A percentile compares a stretch with the other conserved stretches of the same genome.
These are phyloP conservation scores for Rhynchophorus ferrugineus DNA, from an alignment of 1,140 invertebrate species.

Conservation along the genomic window DNA sequence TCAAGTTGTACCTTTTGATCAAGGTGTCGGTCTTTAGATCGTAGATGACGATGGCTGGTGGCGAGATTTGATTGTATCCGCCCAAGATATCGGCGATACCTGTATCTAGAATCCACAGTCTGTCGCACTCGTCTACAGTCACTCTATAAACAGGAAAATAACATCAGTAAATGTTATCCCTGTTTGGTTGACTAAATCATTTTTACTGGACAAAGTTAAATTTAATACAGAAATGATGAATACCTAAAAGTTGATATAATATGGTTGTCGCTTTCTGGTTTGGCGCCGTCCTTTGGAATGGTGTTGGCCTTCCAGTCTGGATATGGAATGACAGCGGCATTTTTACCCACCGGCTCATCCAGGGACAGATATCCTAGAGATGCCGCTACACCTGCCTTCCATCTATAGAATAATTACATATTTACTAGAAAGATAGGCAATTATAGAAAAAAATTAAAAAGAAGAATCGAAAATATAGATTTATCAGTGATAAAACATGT, in stretches of 20 bases:
- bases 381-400: slow-evolving; percentile 64
- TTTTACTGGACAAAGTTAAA: too few relatives aligned
- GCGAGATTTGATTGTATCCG: slow-evolving; percentile 50
- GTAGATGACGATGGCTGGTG: slow-evolving; percentile 59
- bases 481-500: too few relatives aligned
- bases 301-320: slow-evolving; percentile 59
- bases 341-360: slow-evolving; percentile 48
- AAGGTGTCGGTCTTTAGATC: slow-evolving; percentile 65
- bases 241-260: slow-evolving; percentile 45
- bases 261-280: slow-evolving; percentile 34
- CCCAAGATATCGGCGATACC: slow-evolving; percentile 66
- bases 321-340: slow-evolving; percentile 59
- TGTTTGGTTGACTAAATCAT: too few relatives aligned
- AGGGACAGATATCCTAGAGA: slow-evolving; percentile 59
- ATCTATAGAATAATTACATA: slow-evolving; percentile 41
- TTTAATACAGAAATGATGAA: too few relatives aligned
- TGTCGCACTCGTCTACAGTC: slow-evolving; percentile 60
- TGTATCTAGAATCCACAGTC: slow-evolving; percentile 68
- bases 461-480: too few relatives aligned
- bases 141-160: slow-evolving; percentile 37
- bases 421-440: slow-evolving; percentile 1
- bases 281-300: slow-evolving; percentile 39
- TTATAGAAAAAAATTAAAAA: background rate
- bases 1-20: slow-evolving; percentile 55
- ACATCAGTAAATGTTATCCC: background rate